Evolutionary conservation across 2,113 vertebrate genomes (phyloP).

Genomic region (Macrotis lagotis): DNA sequence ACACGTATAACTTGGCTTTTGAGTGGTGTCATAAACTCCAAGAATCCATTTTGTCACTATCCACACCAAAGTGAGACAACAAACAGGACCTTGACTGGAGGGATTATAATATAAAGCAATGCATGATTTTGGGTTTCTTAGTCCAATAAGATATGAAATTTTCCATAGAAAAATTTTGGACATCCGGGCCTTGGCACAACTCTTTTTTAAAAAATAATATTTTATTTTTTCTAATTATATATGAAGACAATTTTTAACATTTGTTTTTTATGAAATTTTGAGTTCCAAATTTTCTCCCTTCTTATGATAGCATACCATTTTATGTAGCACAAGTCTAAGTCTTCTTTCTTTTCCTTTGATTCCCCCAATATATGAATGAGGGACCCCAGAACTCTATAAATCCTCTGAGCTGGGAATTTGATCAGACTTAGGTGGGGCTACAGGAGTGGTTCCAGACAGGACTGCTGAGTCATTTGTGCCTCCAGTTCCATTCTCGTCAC

Average conservation of each 20-base stretch:
- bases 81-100: not conserved
- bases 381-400: not conserved
- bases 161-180: not conserved
- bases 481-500: slow-evolving; percentile 35
- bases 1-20: not conserved
- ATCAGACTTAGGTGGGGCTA: not conserved
- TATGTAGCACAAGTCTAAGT: not conserved
- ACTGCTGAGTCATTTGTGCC: slow-evolving; percentile 56
- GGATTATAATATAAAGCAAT: not conserved
- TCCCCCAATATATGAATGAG: not conserved
- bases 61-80: not conserved
- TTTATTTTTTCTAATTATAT: not conserved
- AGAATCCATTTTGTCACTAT: not conserved
- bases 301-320: not conserved
- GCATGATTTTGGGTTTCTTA: not conserved
- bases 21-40: not conserved
- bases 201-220: not conserved
- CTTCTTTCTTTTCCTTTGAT: not conserved
- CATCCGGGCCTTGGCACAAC: not conserved
- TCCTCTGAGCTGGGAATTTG: slow-evolving; percentile 12
- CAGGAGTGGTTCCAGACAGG: slow-evolving; percentile 1
- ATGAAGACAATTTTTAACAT: not conserved
- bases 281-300: not conserved
- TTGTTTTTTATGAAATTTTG: not conserved
- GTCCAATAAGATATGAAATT: not conserved